phyloP scores from a whole-genome alignment of 1,140 invertebrate genomes.

The Hypsibius dujardini region DNA sequence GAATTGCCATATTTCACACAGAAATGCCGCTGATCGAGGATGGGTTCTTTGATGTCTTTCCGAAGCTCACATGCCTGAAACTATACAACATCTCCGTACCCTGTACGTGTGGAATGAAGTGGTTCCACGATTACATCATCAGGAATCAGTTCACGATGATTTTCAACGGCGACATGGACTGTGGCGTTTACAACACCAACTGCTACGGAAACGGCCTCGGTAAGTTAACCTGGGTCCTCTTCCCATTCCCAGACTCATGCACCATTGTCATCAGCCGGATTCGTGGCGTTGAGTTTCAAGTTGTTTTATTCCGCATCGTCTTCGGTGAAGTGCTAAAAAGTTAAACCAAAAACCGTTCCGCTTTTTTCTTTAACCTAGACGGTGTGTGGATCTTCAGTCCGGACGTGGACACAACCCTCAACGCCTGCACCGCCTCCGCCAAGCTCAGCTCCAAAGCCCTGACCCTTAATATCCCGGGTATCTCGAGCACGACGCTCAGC shows the following conservation, averaged over 20 bases:
- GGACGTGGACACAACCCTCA: not conserved
- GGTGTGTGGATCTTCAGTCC: slow-evolving; percentile 12
- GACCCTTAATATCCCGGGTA: not conserved
- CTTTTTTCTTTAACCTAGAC: no score
- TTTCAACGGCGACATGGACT: slow-evolving; percentile 15
- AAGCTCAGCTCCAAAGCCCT: not conserved
- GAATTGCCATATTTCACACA: slow-evolving; percentile 7
- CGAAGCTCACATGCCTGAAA: not conserved
- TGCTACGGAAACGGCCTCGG: slow-evolving; percentile 12
- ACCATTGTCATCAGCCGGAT: no score
- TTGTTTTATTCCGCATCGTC: no score
- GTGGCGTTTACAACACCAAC: slow-evolving; percentile 13
- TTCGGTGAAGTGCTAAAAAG: no score
- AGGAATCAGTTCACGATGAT: slow-evolving; percentile 16
- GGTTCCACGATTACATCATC: slow-evolving; percentile 2
- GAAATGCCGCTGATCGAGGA: slow-evolving; percentile 9
- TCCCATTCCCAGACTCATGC: no score
- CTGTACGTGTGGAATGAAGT: slow-evolving; percentile 1
- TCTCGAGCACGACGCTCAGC: not conserved
- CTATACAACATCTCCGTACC: slow-evolving; percentile 11
- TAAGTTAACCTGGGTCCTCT: no score
- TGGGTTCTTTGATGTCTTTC: slow-evolving; percentile 12
- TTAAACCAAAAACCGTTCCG: no score
- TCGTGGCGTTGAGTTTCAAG: no score
- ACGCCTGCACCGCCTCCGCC: not conserved